Evolutionary conservation across 2,797 vertebrate species (phyloP).

Genomic region (Streptopelia turtur): DNA sequence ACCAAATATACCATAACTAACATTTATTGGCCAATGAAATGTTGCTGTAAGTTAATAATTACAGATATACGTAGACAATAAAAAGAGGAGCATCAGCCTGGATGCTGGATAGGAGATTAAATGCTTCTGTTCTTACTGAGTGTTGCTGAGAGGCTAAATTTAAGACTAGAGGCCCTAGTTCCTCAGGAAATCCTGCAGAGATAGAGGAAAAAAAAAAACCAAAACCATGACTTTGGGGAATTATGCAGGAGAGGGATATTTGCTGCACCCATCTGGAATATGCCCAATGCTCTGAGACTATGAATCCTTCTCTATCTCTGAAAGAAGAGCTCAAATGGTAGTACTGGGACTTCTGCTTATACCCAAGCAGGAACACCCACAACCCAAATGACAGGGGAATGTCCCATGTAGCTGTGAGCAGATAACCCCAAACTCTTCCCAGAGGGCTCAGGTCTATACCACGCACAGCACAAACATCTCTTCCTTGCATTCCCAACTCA

Average conservation of each 20-base stretch:
- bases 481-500: background rate
- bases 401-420: background rate
- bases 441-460: background rate
- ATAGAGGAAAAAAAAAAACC: background rate
- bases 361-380: background rate
- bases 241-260: background rate
- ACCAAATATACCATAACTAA: constrained; percentile 74
- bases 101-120: constrained; percentile 32
- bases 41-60: constrained; percentile 74
- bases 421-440: background rate
- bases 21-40: constrained; percentile 75
- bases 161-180: background rate
- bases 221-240: background rate
- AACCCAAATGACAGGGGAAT: rapidly evolving
- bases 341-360: background rate
- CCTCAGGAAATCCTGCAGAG: background rate
- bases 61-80: constrained; percentile 70
- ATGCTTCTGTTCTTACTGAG: constrained; percentile 12
- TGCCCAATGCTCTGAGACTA: rapidly evolving
- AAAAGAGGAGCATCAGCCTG: constrained; percentile 53
- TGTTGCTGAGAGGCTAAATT: background rate
- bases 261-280: background rate
- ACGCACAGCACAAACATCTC: background rate
- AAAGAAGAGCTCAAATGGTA: background rate
- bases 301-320: background rate